A percentile compares a stretch with the other conserved stretches of the same genome.
Conservation (phyloP, 2,113 vertebrate species). For the Podiceps cristatus region DNA sequence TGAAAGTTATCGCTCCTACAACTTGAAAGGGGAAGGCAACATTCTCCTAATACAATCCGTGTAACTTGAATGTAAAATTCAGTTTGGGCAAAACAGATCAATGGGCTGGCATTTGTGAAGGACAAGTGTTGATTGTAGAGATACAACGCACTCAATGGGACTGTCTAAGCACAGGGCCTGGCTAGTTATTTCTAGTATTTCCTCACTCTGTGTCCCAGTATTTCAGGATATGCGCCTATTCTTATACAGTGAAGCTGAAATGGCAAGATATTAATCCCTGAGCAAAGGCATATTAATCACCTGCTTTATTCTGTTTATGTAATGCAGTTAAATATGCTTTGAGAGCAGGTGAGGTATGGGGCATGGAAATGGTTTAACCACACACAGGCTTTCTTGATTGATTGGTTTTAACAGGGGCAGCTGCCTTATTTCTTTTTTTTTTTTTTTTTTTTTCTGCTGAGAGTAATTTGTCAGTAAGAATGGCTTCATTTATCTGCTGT, state of each 20-base stretch:
- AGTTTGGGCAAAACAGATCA: not conserved
- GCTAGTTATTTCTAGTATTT: slow-evolving; percentile 32
- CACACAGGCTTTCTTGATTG: not conserved
- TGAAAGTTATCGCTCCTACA: not conserved
- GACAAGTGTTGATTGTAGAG: not conserved
- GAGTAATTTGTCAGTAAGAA: not conserved
- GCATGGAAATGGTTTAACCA: not conserved
- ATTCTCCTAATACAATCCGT: not conserved
- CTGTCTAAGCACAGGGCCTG: not conserved
- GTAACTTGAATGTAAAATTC: not conserved
- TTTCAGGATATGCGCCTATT: not conserved
- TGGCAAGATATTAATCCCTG: slow-evolving; percentile 30
- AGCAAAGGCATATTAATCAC: slow-evolving; percentile 27
- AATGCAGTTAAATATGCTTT: slow-evolving; percentile 5
- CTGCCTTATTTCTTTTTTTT: not conserved
- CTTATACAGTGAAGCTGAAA: not conserved
- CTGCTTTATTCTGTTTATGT: slow-evolving; percentile 30
- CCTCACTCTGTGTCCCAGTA: not conserved
- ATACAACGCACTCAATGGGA: not conserved
- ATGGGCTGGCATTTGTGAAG: slow-evolving; percentile 34
- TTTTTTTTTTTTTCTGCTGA: not conserved
- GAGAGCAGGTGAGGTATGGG: not conserved
- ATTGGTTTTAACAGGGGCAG: not conserved
- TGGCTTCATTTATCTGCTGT: not conserved
- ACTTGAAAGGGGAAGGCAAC: not conserved